Evolutionary conservation across 2,888 invertebrate species (phyloP), one percentile per base, ranked within the genome.

Genomic region (Chrysolina oricalcia): DNA sequence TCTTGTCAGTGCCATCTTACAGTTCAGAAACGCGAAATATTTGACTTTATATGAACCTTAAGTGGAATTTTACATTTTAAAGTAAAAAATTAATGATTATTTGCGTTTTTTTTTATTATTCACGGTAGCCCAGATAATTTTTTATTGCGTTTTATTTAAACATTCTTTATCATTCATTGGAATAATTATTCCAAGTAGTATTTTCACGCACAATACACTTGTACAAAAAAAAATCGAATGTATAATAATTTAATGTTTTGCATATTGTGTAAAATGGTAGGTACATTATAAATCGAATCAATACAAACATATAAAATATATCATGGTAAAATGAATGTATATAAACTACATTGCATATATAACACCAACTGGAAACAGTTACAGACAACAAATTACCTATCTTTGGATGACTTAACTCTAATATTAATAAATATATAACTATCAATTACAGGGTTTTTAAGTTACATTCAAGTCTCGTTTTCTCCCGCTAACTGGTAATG

Each of bases 401-500:
- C 78, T 80, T 80, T 78, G 77, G 78, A 74, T 67, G 72, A 74
- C 76, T 78, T 78, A 80, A 46, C 19, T 68, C 76, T 78, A 79
- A 53, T 70, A 70, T 78, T 80, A 80, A 79, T 80, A 80, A 80
- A 80, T 79, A 78, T 68, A 70, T 68, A 71, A 50, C 13, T 19
- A 50, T 50, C 41, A 56, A 72, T 78, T 74, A 78, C 66, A 63
- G 63, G 35, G 53, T 73, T 64, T 35, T 65, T 59, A 53, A 19
- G n/a, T n/a, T 62, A 48, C 13, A 66, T 73, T 84, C 82, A 84
- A 72, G 83, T 78, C 66, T 81, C 92, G 71, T 90, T 89, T 81
- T 92, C 91, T 80, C 93, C 94, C 76, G 94, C 96, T 83, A 96
- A 91, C 85, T 95, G 94, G 90, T 99, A 99, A 90, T 99, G 98